Conservation (phyloP, 2,888 invertebrate species). For the Scotopteryx bipunctaria region DNA sequence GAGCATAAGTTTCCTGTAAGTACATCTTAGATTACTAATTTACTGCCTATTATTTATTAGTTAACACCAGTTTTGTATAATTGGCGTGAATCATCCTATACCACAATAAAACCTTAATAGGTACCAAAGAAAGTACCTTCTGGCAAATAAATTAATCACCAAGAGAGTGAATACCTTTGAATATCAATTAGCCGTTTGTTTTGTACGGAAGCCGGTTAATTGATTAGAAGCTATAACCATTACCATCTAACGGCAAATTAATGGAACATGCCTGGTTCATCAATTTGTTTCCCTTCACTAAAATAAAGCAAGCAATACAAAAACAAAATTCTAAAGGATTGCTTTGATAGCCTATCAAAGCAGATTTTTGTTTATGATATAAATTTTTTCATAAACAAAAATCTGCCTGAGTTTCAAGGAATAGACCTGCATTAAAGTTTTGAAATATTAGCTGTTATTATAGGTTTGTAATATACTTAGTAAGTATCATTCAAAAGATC, state of each 20-base stretch:
- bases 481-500: not conserved
- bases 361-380: too few relatives aligned
- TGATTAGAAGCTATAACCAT: slow-evolving; percentile 22
- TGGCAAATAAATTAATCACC: slow-evolving; percentile 8
- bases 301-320: slow-evolving; percentile 4
- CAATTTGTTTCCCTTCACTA: slow-evolving; percentile 7
- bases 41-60: too few relatives aligned
- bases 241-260: slow-evolving; percentile 20
- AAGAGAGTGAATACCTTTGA: slow-evolving; percentile 10
- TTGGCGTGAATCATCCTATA: not conserved
- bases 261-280: slow-evolving; percentile 9
- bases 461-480: not conserved
- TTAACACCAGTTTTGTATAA: not conserved
- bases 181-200: slow-evolving; percentile 24
- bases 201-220: slow-evolving; percentile 28
- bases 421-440: not conserved
- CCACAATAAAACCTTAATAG: not conserved
- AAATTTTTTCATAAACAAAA: too few relatives aligned
- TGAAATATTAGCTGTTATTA: not conserved
- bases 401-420: slow-evolving; percentile 18
- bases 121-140: slow-evolving; percentile 10
- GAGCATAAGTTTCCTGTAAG: too few relatives aligned
- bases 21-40: too few relatives aligned
- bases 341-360: too few relatives aligned
- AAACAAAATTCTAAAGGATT: slow-evolving; percentile 4